Conservation (phyloP, 1,140 invertebrate species). For the Halictus rubicundus region DNA sequence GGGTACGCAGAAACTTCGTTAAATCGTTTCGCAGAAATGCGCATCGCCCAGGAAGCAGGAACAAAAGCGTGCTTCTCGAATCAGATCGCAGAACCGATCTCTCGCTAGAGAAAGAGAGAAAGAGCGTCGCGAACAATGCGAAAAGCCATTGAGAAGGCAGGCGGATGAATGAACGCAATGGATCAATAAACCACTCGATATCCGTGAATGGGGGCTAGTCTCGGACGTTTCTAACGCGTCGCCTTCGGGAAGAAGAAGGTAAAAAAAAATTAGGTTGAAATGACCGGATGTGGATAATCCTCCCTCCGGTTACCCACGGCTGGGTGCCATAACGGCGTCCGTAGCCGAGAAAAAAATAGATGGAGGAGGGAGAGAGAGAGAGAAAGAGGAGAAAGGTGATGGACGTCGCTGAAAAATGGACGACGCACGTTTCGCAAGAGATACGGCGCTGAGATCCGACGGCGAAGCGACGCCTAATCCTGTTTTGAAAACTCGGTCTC, state of each 20-base stretch:
- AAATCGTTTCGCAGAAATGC: slow-evolving; percentile 27
- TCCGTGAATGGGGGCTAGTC: slow-evolving; percentile 50
- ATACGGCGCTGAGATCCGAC: slow-evolving; percentile 55
- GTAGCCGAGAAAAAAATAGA: slow-evolving; percentile 9
- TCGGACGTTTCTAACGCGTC: slow-evolving; percentile 14
- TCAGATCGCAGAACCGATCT: slow-evolving; percentile 58
- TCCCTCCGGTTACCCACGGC: slow-evolving; percentile 55
- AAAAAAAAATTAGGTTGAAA: slow-evolving; percentile 70
- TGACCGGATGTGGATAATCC: slow-evolving; percentile 79
- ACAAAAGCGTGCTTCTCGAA: slow-evolving; percentile 35
- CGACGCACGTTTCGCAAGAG: slow-evolving; percentile 65
- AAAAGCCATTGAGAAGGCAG: slow-evolving; percentile 63
- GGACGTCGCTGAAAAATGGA: slow-evolving; percentile 62
- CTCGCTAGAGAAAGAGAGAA: slow-evolving; percentile 29
- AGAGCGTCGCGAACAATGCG: slow-evolving; percentile 62
- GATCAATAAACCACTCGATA: slow-evolving; percentile 76
- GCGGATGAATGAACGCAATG: slow-evolving; percentile 64
- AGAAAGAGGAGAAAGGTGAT: slow-evolving; percentile 22
- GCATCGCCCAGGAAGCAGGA: background rate
- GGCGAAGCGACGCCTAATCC: slow-evolving; percentile 64
- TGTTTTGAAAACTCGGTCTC: slow-evolving; percentile 74
- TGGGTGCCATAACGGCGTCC: slow-evolving; percentile 24
- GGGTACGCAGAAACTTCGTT: background rate
- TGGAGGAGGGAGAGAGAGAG: no score
- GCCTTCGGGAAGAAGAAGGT: background rate